Conservation (phyloP, 2,113 vertebrate genomes). For the Poeciliopsis prolifica region DNA sequence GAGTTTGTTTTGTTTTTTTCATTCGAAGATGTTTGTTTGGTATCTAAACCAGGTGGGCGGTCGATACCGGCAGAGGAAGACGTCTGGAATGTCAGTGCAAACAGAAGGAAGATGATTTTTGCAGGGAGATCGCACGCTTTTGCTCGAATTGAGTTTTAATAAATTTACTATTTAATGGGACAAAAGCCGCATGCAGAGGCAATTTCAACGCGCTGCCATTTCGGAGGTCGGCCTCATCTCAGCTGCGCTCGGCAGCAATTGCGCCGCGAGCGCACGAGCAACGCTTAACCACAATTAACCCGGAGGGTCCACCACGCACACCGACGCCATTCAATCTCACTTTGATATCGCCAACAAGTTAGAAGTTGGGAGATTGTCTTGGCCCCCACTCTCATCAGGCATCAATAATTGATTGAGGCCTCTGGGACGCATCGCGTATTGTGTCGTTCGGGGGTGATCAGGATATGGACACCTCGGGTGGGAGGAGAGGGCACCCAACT, state of each 20-base stretch:
- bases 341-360: slow-evolving; percentile 62
- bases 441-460: slow-evolving; percentile 70
- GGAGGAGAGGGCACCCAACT: slow-evolving; percentile 53
- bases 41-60: slow-evolving; percentile 42
- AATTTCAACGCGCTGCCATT: slow-evolving; percentile 59
- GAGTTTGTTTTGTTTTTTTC: slow-evolving; percentile 41
- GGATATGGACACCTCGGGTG: slow-evolving; percentile 46
- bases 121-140: slow-evolving; percentile 6
- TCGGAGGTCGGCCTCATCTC: slow-evolving; percentile 70
- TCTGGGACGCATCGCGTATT: slow-evolving; percentile 61
- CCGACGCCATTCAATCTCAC: slow-evolving; percentile 72
- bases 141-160: slow-evolving; percentile 37
- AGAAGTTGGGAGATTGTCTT: slow-evolving; percentile 74
- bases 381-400: slow-evolving; percentile 69
- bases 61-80: slow-evolving; percentile 18
- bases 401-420: slow-evolving; percentile 82
- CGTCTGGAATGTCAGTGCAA: slow-evolving; percentile 22
- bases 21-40: slow-evolving; percentile 73
- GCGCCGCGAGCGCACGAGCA: slow-evolving; percentile 59
- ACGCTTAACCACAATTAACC: slow-evolving; percentile 79
- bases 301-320: slow-evolving; percentile 40
- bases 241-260: slow-evolving; percentile 65
- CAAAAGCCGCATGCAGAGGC: slow-evolving; percentile 60
- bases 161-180: slow-evolving; percentile 64
- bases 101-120: slow-evolving; percentile 30